Evolutionary conservation across 2,797 vertebrate species (phyloP), one percentile per base, ranked within the genome.

Genomic region (Lacerta viridis): DNA sequence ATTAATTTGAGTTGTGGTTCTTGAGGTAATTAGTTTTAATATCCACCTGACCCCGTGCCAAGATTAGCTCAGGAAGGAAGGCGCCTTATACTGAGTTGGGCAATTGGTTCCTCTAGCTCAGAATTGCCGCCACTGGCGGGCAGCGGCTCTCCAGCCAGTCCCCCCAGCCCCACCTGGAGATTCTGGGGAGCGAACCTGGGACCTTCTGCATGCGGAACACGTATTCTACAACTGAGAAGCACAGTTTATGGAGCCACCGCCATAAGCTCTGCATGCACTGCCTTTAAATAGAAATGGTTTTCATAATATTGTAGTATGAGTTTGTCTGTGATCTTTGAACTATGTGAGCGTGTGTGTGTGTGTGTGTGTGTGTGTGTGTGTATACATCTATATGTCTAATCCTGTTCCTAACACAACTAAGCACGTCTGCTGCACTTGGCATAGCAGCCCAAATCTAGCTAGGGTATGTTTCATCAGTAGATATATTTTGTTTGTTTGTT

Each of bases 1-100:
- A 81, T 85, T 89, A 81, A 85, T 80, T 85, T 89, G 78, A 76
- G 61, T 50, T 66, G 80, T 81, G 46, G 18, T 66, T 80, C 78
- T 81, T 50, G 18, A 81, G 78, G 7, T 80, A 89, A 85, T 85
- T 89, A 39, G 41, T 81, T 85, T 76, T n/a, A 85, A 39, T 89
- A 89, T 81, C 55, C 71, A 29, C 41, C 69, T 85, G 69, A 55
- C 59, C 50, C 59, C 18, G 33, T 85, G 78, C 76, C 83, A 84
- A 59, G 46, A n/a, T 72, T 39, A n/a, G 33, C 68, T 80, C 36
- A 29, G 18, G 18, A 81, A 80, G 33, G 64, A 59, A 27, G 41
- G 5, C 17, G 7, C 41, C 33, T 50, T 39, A 36, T 33, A 25
- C 3, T 18, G 50, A 59, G 27, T 59, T 33, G 55, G 55, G 36